A percentile compares a stretch with the other conserved stretches of the same genome.
These are phyloP conservation scores for Malurus splendens DNA, from an alignment of 2,797 vertebrate species.

Conservation along the genomic window DNA sequence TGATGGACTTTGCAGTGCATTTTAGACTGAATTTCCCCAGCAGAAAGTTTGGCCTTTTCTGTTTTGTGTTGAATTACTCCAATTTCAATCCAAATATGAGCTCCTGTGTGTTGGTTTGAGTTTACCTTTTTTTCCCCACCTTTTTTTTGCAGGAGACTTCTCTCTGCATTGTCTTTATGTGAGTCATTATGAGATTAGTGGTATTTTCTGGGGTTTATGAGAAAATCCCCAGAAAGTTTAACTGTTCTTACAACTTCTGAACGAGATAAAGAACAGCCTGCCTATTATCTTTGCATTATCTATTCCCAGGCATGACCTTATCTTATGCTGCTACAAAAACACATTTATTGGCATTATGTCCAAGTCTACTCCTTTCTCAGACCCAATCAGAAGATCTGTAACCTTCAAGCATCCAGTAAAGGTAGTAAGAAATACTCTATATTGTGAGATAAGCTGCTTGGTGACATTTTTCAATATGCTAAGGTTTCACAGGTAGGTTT, in stretches of 20 bases:
- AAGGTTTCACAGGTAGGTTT: not conserved
- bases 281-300: not conserved
- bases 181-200: not conserved
- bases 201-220: not conserved
- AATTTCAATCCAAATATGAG: not conserved
- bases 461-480: not conserved
- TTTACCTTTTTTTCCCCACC: not conserved
- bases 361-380: not conserved
- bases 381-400: not conserved
- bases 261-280: not conserved
- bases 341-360: not conserved
- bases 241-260: not conserved
- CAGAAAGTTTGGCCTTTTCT: not conserved
- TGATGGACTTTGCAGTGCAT: not conserved
- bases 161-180: not conserved
- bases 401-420: not conserved
- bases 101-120: not conserved
- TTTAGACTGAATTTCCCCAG: not conserved
- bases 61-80: not conserved
- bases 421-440: not conserved
- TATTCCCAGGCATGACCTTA: not conserved
- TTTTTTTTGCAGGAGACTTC: not conserved
- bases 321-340: not conserved
- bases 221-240: not conserved
- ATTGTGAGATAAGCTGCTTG: not conserved